A percentile compares a stretch with the other conserved stretches of the same genome.
Evolutionary conservation across 2,888 invertebrate species (phyloP).

Genomic region (Limenitis camilla): DNA sequence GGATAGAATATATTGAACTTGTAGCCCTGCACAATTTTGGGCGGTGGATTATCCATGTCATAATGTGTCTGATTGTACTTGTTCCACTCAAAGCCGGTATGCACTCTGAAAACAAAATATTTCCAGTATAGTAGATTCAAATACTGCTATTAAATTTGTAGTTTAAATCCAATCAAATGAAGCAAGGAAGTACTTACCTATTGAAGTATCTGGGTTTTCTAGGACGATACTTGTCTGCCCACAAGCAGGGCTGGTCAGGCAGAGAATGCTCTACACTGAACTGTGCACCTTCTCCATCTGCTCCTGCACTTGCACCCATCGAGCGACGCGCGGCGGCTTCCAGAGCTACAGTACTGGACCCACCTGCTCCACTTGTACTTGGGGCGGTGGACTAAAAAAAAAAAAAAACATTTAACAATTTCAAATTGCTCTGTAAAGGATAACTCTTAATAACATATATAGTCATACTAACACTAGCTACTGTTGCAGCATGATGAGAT

Average conservation of each 20-base stretch:
- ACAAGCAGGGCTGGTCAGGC: slow-evolving; percentile 90
- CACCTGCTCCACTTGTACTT: slow-evolving; percentile 80
- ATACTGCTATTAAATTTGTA: too few species aligned
- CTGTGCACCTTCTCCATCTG: slow-evolving; percentile 82
- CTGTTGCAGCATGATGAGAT: slow-evolving; percentile 42
- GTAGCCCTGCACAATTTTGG: slow-evolving; percentile 99
- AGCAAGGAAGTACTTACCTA: slow-evolving; percentile 41
- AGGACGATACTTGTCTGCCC: slow-evolving; percentile 99
- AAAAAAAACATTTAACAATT: too few species aligned
- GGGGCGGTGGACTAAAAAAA: too few species aligned
- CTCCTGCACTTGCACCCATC: slow-evolving; percentile 16
- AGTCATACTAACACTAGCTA: background rate
- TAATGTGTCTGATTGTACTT: slow-evolving; percentile 99
- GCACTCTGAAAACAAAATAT: slow-evolving; percentile 74
- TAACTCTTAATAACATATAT: too few species aligned
- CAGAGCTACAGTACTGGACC: slow-evolving; percentile 61
- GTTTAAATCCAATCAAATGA: too few species aligned
- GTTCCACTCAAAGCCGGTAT: slow-evolving; percentile 99
- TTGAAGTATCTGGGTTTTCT: slow-evolving; percentile 99
- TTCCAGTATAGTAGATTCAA: background rate
- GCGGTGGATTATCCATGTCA: slow-evolving; percentile 99
- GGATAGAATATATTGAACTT: slow-evolving; percentile 99
- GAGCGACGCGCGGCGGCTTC: slow-evolving; percentile 34
- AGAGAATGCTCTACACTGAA: slow-evolving; percentile 93
- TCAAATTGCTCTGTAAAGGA: too few species aligned